These are phyloP conservation scores for Philypnodon macrostomus DNA, from an alignment of 2,797 vertebrate species.

Conservation along the genomic window DNA sequence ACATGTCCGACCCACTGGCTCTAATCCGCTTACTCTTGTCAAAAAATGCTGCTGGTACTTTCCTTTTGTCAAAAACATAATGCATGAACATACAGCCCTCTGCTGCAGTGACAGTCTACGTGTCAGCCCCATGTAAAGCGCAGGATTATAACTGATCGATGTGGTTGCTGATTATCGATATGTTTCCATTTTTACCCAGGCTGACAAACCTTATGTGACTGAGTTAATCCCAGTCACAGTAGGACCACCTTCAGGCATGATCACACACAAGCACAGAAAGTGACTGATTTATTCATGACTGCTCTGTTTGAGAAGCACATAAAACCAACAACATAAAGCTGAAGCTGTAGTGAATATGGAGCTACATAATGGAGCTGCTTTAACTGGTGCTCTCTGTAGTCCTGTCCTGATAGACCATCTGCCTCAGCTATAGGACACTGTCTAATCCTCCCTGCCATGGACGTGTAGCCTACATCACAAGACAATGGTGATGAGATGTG, in stretches of 20 bases:
- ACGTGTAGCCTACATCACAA: background rate
- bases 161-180: conserved; percentile 23
- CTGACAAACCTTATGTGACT: background rate
- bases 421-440: conserved; percentile 19
- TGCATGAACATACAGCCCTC: conserved; percentile 1
- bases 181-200: conserved; percentile 17
- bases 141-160: conserved; percentile 38
- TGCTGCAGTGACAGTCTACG: conserved; percentile 5
- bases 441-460: conserved; percentile 28
- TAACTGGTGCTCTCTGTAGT: background rate
- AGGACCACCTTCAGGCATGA: conserved; percentile 5
- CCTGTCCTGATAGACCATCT: conserved; percentile 33
- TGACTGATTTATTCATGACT: conserved; percentile 32
- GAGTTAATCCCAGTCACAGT: background rate
- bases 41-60: conserved; percentile 39
- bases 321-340: background rate
- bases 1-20: conserved; percentile 2
- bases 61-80: conserved; percentile 25
- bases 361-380: background rate
- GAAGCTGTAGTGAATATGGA: conserved; percentile 5
- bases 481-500: background rate
- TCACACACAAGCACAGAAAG: conserved; percentile 12
- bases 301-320: conserved; percentile 9
- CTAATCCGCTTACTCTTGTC: conserved; percentile 24
- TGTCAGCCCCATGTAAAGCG: conserved; percentile 18